Evolutionary conservation across 2,113 vertebrate genomes (phyloP).

Genomic region (Apodemus sylvaticus): DNA sequence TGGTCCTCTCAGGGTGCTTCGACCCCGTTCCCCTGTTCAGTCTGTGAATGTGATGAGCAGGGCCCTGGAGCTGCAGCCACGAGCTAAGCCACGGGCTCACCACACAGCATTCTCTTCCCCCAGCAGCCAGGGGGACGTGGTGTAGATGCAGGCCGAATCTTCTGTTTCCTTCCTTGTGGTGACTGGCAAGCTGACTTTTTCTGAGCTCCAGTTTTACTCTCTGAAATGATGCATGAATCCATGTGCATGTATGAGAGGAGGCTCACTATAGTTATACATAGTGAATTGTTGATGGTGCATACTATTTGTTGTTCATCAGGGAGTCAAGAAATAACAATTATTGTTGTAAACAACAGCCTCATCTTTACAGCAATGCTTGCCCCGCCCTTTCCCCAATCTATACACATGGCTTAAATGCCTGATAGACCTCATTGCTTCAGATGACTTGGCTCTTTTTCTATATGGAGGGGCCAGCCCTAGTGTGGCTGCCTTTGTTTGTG

Average conservation of each 20-base stretch:
- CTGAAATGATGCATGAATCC: background rate
- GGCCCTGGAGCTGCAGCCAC: background rate
- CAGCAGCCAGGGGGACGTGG: accelerated
- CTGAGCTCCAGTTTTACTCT: background rate
- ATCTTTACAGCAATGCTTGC: background rate
- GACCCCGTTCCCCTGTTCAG: background rate
- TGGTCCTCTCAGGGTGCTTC: background rate
- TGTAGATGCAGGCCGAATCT: background rate
- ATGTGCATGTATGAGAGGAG: background rate
- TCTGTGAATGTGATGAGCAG: background rate
- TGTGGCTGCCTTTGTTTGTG: background rate
- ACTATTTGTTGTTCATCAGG: background rate
- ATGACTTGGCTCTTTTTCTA: background rate
- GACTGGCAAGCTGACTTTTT: background rate
- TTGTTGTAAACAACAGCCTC: background rate
- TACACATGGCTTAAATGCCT: background rate
- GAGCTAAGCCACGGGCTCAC: background rate
- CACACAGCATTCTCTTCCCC: background rate
- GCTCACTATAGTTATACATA: background rate
- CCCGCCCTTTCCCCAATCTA: background rate
- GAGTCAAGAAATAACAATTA: background rate
- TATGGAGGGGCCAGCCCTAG: background rate
- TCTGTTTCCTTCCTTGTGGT: no score
- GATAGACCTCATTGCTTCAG: background rate
- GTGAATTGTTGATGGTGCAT: background rate